Evolutionary conservation across 2,888 invertebrate genomes (phyloP), one percentile per base, ranked within the genome.

Genomic region (Rhagonycha fulva): DNA sequence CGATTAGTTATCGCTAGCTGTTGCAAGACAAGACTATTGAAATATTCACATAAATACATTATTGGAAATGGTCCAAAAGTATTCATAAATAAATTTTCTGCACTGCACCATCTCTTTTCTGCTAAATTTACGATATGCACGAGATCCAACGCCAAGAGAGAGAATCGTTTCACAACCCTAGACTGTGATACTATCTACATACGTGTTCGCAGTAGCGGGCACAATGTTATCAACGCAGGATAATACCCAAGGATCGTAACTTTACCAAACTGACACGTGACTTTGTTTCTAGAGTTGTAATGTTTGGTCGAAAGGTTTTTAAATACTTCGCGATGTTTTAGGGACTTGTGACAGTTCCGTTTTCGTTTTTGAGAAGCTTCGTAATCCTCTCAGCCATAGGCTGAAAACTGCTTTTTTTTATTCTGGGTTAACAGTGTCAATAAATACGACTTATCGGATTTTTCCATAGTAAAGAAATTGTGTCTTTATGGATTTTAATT

Each of bases 1-100:
- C 63, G 63, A 24, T 24, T 23, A 63, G 24, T 24, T 72, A 72
- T 72, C 60, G 72, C 28, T 68, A 19, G 7, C 12, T 30, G 7
- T 5, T 30, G n/a, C 66, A 68, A 70, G 79, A 72, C 70, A 76
- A 62, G 76, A 62, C 67, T 72, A 81, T 76, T 78, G 75, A 83
- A 85, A 85, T 83, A 85, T 84, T 84, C 81, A 83, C 82, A 81
- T 82, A 82, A 82, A 83, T 84, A 84, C 84, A 84, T 85, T 84
- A 86, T 84, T 86, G 86, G 86, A 85, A 81, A 76, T 68, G 79
- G 79, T 85, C 86, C 86, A 86, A 83, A 84, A 84, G 85, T 86
- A 87, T 86, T 86, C 86, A 87, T 87, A 87, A 87, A 87, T 87
- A 87, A 86, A 87, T 86, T 87, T 86, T 84, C 86, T 85, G 86